phyloP scores from a whole-genome alignment of 2,888 invertebrate species.

The Enoplolaimus lenunculus region DNA sequence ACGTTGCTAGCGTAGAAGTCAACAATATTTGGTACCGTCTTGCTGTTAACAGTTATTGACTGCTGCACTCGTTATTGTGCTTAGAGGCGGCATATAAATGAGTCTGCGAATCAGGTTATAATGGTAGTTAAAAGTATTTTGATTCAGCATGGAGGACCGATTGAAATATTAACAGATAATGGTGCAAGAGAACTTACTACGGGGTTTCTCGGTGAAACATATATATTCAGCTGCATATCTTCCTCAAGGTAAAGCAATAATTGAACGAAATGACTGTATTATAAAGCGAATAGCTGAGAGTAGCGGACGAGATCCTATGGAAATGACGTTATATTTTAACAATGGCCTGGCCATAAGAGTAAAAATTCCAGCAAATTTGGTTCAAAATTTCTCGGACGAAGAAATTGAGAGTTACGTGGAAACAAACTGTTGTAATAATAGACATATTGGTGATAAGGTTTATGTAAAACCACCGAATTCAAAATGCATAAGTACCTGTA shows the following conservation, averaged over 20 bases:
- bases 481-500: not conserved
- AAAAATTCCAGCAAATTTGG: not conserved
- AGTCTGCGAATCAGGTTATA: not conserved
- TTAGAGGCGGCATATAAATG: not conserved
- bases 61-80: not conserved
- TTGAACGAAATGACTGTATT: no score
- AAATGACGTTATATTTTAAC: not conserved
- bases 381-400: not conserved
- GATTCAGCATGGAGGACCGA: not conserved
- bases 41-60: not conserved
- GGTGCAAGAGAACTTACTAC: not conserved
- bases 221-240: not conserved
- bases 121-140: not conserved
- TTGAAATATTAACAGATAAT: not conserved
- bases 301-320: no score
- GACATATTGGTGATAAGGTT: not conserved
- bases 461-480: not conserved
- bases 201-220: not conserved
- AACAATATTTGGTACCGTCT: not conserved
- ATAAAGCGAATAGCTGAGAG: no score
- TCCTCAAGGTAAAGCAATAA: not conserved
- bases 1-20: not conserved
- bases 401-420: not conserved
- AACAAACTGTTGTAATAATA: not conserved
- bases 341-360: not conserved